phyloP scores from a whole-genome alignment of 2,888 invertebrate genomes.

The Hemaris fuciformis region DNA sequence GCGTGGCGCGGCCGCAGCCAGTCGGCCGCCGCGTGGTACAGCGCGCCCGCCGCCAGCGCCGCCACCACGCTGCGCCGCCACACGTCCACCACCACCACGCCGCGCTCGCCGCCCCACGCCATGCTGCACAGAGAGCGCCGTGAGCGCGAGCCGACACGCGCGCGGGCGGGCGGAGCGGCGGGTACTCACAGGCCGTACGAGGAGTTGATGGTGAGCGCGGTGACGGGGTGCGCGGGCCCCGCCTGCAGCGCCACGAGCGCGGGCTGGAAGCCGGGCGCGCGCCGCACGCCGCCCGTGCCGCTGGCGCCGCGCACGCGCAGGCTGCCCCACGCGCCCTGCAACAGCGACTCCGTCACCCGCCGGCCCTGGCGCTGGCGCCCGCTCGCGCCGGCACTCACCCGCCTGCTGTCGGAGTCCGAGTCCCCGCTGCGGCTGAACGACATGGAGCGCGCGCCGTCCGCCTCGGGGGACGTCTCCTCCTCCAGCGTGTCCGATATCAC shows the following conservation, averaged over 20 bases:
- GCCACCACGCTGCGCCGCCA: conserved; percentile 93
- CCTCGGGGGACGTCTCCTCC: conserved; percentile 91
- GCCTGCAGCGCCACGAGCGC: conserved; percentile 96
- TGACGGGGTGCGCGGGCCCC: conserved; percentile 91
- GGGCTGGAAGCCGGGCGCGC: conserved; percentile 98
- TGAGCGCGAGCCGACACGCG: neutral
- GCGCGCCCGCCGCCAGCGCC: conserved; percentile 93
- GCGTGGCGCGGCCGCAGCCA: conserved; percentile 84
- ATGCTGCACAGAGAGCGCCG: conserved; percentile 82
- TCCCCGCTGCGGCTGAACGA: conserved; percentile 62
- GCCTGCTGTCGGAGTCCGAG: conserved; percentile 50
- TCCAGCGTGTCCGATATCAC: conserved; percentile 86
- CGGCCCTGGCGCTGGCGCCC: no score
- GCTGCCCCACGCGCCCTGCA: conserved; percentile 31
- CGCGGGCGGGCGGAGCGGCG: neutral
- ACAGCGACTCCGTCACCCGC: no score
- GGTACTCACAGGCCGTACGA: conserved; percentile 96
- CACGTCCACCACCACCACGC: conserved; percentile 96
- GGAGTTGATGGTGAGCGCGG: conserved; percentile 96
- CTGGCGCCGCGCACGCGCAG: conserved; percentile 67
- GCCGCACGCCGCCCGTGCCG: conserved; percentile 82
- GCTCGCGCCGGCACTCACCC: conserved; percentile 51
- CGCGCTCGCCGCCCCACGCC: conserved; percentile 98
- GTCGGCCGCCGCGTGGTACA: conserved; percentile 93
- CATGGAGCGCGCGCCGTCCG: conserved; percentile 82